Percentiles rank a stretch among this genome's conserved stretches.
phyloP scores from a whole-genome alignment of 2,888 invertebrate genomes.

The Lydus trimaculatus region DNA sequence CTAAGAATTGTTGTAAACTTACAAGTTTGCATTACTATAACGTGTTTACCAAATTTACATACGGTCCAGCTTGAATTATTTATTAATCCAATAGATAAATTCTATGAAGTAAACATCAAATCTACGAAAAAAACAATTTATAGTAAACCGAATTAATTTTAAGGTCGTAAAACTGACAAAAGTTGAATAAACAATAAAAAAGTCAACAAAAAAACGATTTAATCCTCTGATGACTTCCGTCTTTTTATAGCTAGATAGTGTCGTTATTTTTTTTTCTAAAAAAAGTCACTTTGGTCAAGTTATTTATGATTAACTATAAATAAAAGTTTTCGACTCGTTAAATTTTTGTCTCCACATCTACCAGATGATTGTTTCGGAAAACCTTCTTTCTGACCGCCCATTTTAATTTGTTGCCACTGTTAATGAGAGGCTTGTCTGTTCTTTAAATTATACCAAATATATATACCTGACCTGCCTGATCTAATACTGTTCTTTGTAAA shows the following conservation, averaged over 20 bases:
- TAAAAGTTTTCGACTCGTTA: neutral
- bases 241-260: no score
- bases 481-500: slow-evolving; percentile 4
- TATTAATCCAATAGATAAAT: neutral
- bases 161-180: no score
- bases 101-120: neutral
- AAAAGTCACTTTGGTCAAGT: neutral
- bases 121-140: neutral
- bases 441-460: neutral
- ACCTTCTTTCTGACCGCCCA: slow-evolving; percentile 10
- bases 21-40: neutral
- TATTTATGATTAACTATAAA: neutral
- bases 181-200: no score
- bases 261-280: neutral
- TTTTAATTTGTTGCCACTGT: slow-evolving; percentile 18
- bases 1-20: neutral
- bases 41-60: neutral
- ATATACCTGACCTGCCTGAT: slow-evolving; percentile 2
- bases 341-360: neutral
- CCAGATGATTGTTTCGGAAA: neutral
- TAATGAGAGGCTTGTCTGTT: slow-evolving; percentile 11
- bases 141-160: no score
- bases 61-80: neutral
- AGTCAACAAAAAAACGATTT: no score
- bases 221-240: no score